Base-by-base conservation (phyloP, 2,797 vertebrate species). In the Myripristis murdjan region DNA sequence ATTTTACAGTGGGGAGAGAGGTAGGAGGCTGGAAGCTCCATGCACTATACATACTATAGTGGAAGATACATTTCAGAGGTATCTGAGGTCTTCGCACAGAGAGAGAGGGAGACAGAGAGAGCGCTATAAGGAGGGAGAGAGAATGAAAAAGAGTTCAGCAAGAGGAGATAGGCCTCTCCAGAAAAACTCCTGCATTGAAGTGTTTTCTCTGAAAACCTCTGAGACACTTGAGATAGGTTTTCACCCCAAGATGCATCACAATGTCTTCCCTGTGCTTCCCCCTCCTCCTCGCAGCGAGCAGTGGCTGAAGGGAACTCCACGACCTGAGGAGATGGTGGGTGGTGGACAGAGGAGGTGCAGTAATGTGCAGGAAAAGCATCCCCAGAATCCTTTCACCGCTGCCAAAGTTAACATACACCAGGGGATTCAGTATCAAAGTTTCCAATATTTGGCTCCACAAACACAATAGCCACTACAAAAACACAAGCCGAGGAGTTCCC, bases 371-470 rank as follows among this genome's bases (percentile, higher is more conserved):
- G 93, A 94, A 90, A 96, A 91, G 94, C 95, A 96, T 97, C 96
- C 94, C 93, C 93, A 97, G 93, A 96, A 96, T 97, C 94, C 94
- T 88, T 80, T 84, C 85, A 64, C 53, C 5, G 84, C 88, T 97
- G 97, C 97, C 97, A 98, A 98, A 94, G 95, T 96, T 96, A 98
- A 98, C 97, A 98, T 94, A 95, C 92, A 95, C 91, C 94, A 94
- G 94, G 84, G 96, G 95, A 96, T 97, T 97, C 92, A 70, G 96
- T 98, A 98, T 98, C 97, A 98, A 98, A 97, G 96, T 95, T 95
- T 95, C 93, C 92, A 94, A 91, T 96, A 96, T 97, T 97, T 97
- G 97, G 95, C 94, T 98, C 96, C 95, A 95, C 91, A 97, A 97
- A 97, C 95, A 97, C 90, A 91, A 95, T 94, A 93, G 93, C 83